Conservation (phyloP, 2,113 vertebrate species). For the Elephantulus edwardii region DNA sequence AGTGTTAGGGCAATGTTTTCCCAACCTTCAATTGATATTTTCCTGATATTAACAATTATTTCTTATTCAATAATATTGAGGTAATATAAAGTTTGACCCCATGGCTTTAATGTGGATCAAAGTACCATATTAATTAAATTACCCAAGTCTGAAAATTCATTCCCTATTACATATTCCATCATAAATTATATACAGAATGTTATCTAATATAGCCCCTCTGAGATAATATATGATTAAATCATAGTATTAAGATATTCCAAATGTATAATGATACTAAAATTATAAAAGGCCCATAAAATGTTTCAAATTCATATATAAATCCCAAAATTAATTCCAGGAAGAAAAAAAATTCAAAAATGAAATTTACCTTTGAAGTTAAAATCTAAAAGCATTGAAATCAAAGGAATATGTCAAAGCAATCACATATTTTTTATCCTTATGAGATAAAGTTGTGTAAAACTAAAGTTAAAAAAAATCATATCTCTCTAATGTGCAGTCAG, state of each 20-base stretch:
- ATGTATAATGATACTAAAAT: background rate
- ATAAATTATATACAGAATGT: background rate
- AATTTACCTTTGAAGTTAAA: constrained; percentile 8
- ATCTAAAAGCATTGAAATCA: constrained; percentile 8
- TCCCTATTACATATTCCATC: background rate
- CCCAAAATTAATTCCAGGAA: constrained; percentile 17
- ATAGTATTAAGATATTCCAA: background rate
- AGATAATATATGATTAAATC: constrained; percentile 44
- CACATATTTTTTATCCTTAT: background rate
- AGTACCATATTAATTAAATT: constrained; percentile 26
- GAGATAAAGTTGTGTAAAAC: constrained; percentile 18
- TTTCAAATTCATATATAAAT: constrained; percentile 27
- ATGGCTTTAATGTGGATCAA: background rate
- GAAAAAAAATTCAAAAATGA: constrained; percentile 2
- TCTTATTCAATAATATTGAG: background rate
- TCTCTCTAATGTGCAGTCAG: background rate
- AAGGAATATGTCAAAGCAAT: constrained; percentile 1
- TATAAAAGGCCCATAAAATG: background rate
- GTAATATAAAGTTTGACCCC: background rate
- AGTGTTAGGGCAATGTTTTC: background rate
- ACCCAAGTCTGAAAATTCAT: background rate
- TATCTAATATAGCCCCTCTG: background rate
- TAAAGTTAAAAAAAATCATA: background rate
- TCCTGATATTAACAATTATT: background rate
- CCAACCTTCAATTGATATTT: background rate